Base-by-base conservation (phyloP, 2,113 vertebrate genomes). In the Lasiurus cinereus region DNA sequence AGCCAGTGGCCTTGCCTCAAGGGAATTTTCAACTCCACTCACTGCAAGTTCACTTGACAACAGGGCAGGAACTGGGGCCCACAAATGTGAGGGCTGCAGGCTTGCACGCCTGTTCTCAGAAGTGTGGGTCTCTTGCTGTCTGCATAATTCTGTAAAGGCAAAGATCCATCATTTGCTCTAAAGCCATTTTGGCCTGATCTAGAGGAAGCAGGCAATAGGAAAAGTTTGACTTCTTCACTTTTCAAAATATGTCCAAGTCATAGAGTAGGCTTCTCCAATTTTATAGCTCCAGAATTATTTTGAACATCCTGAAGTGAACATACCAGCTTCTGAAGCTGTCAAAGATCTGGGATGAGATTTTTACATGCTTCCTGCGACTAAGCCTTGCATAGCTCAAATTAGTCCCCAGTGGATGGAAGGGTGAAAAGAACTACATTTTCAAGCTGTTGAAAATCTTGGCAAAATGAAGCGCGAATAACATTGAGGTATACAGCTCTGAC, bases 381-480 rank as follows among this genome's bases (percentile, higher is more conserved):
- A 21, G 85, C 8, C 6, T 88, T 96, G 36, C 43, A 48, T 59
- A 93, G n/a, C 79, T 97, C 94, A 97, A 95, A 97, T 98, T 95
- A 96, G 48, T 97, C 97, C 97, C 96, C 91, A 52, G 83, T 91
- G 94, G 29, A 48, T 84, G 90, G 62, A 90, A 46, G 22, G 92
- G 72, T 22, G 48, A 86, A 96, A 96, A 94, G 73, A 87, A 56
- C 39, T 89, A 73, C 19, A 73, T 11, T 94, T 91, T 36, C 50
- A 50, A 91, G 14, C 62, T 92, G 95, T 48, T 74, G 85, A 92
- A 94, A 96, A 77, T 90, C 59, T 94, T 83, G 82, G 83, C 83
- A 59, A 97, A 94, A 78, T 90, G 70, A 46, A 92, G 88, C 54
- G 79, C 62, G 24, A 69, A 94, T 95, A 70, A 69, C 88, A 92